A percentile compares a stretch with the other conserved stretches of the same genome.
Evolutionary conservation across 2,113 vertebrate species (phyloP).

Genomic region (Hemibagrus wyckioides): DNA sequence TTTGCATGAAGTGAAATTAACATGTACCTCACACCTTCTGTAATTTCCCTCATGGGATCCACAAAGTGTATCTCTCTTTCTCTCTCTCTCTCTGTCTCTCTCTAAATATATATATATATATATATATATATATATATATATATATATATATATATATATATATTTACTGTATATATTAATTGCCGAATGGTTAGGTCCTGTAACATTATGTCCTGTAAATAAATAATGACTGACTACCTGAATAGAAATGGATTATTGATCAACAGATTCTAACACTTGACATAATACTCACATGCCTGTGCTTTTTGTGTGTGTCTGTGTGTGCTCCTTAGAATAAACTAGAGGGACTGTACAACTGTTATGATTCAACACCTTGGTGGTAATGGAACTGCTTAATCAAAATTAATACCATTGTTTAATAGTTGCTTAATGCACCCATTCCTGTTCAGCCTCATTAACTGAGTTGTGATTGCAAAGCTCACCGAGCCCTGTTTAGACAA

Average conservation of each 20-base stretch:
- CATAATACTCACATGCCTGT: background rate
- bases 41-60: too few species aligned
- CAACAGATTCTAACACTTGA: background rate
- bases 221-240: too few species aligned
- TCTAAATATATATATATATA: too few species aligned
- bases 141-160: too few species aligned
- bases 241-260: background rate
- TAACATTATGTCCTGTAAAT: too few species aligned
- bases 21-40: too few species aligned
- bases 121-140: too few species aligned
- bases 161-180: too few species aligned
- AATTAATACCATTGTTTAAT: background rate
- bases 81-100: too few species aligned
- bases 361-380: background rate
- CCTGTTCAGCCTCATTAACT: slow-evolving; percentile 58
- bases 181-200: background rate
- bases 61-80: too few species aligned
- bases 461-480: slow-evolving; percentile 52
- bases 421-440: slow-evolving; percentile 44
- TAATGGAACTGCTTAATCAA: background rate
- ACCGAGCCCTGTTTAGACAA: slow-evolving; percentile 49
- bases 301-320: background rate
- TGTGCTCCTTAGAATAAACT: background rate
- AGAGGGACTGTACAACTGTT: background rate
- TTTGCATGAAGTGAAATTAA: background rate